A percentile compares a stretch with the other conserved stretches of the same genome.
phyloP scores from a whole-genome alignment of 2,113 vertebrate genomes.

The Pseudonaja textilis region DNA sequence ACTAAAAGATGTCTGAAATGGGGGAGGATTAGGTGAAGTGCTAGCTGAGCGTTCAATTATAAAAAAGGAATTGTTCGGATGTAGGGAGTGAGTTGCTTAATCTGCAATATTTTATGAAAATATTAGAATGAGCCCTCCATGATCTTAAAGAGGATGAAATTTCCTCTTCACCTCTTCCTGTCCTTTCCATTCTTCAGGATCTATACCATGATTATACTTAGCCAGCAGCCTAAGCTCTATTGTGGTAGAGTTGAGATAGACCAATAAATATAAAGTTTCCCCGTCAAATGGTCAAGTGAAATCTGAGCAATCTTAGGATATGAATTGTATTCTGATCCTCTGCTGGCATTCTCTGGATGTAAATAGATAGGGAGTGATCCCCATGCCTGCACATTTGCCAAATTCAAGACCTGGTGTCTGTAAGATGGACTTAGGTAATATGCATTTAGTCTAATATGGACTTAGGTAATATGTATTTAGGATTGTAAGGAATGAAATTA shows the following conservation, averaged over 20 bases:
- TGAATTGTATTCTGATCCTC: neutral
- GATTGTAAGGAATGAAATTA: neutral
- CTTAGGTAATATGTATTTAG: too few relatives aligned
- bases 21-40: neutral
- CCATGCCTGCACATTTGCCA: neutral
- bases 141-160: neutral
- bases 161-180: neutral
- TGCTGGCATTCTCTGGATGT: neutral
- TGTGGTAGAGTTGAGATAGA: neutral
- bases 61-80: neutral
- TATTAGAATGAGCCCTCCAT: neutral
- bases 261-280: neutral
- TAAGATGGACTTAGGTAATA: neutral
- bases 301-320: neutral
- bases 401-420: neutral
- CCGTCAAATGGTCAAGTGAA: neutral
- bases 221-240: neutral
- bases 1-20: neutral
- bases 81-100: neutral
- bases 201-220: neutral
- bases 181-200: too few relatives aligned
- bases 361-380: neutral
- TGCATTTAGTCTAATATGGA: neutral
- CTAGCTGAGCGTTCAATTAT: neutral
- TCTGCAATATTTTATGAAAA: neutral